Base-by-base conservation (phyloP, 2,113 vertebrate species). In the Sula dactylatra region DNA sequence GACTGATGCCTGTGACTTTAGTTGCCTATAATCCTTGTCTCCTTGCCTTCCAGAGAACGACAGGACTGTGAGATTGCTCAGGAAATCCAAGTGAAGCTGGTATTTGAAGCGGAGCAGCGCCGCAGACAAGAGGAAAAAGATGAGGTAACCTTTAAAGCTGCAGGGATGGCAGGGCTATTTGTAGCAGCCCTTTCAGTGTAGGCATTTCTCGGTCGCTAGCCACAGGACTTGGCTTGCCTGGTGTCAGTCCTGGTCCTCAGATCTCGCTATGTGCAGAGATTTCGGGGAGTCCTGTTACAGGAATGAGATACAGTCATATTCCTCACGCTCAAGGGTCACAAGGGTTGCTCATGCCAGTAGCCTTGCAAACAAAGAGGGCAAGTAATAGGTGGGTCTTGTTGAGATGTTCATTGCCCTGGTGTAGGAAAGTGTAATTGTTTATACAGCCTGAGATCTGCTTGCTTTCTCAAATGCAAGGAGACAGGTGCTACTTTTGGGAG, bases 31-130 rank as follows among this genome's bases (percentile, higher is more conserved):
- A 96, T 90, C 86, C 47, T 72, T 78, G 74, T 94, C 50, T 70
- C 45, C 61, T 95, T 95, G 83, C 81, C 88, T 97, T 97, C 52
- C 91, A 99, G 99, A 62, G 99, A 99, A 95, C 98, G 95, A 6
- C 98, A 98, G 80, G 99, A 99, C 92, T 99, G 97, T 2, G 99
- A 99, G 98, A 99, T 99, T 5, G 99, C 99, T 95, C 99, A 99
- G 94, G 99, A 99, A 98, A 99, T 99, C 97, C 99, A 99, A 96
- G 99, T 99, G 95, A 98, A 99, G 96, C 98, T 99, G 90, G 98
- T 99, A 11, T 98, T 99, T 94, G 99, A 99, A 97, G 99, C 99
- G 0, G 99, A 99, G 90, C 98, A 98, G 66, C 98, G 98, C 59
- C 98, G 98, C 47, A 97, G 97, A 78, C 99, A 99, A 94, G 99